These are phyloP conservation scores for Campoplex capitator DNA, from an alignment of 2,888 invertebrate genomes.

Conservation along the genomic window DNA sequence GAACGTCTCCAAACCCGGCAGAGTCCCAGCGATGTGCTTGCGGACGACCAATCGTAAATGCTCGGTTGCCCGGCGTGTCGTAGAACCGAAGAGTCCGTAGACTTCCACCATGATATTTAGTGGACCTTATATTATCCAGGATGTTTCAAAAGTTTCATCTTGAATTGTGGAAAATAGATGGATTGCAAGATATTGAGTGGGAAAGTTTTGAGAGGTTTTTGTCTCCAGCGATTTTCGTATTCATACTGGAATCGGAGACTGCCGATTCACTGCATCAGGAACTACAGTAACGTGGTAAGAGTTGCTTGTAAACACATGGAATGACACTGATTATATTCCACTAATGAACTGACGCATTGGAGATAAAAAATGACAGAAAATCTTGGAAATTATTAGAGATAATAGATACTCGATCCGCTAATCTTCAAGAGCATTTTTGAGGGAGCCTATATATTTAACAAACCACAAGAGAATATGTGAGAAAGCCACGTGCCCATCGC, in stretches of 20 bases:
- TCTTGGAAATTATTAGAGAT: not conserved
- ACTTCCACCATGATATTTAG: constrained; percentile 73
- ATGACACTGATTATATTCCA: not conserved
- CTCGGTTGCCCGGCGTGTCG: constrained; percentile 56
- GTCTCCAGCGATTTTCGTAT: not conserved
- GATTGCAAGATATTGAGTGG: not conserved
- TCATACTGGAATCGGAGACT: not conserved
- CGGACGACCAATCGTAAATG: constrained; percentile 75
- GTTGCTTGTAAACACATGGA: not conserved
- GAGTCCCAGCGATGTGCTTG: constrained; percentile 60
- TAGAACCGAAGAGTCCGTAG: constrained; percentile 14
- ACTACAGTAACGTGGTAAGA: not conserved
- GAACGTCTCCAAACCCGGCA: constrained; percentile 76
- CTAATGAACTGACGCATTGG: not conserved
- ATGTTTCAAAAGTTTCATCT: not conserved
- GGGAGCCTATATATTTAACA: constrained; percentile 72
- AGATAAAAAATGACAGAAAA: not conserved
- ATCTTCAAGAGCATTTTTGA: not conserved
- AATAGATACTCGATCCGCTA: not conserved
- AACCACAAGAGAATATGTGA: constrained; percentile 56
- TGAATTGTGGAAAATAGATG: not conserved
- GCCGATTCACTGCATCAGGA: not conserved
- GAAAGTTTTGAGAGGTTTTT: not conserved
- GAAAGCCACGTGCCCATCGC: constrained; percentile 59
- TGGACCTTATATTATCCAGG: constrained; percentile 65